phyloP scores from a whole-genome alignment of 2,113 vertebrate species.

The Muntiacus muntjak region DNA sequence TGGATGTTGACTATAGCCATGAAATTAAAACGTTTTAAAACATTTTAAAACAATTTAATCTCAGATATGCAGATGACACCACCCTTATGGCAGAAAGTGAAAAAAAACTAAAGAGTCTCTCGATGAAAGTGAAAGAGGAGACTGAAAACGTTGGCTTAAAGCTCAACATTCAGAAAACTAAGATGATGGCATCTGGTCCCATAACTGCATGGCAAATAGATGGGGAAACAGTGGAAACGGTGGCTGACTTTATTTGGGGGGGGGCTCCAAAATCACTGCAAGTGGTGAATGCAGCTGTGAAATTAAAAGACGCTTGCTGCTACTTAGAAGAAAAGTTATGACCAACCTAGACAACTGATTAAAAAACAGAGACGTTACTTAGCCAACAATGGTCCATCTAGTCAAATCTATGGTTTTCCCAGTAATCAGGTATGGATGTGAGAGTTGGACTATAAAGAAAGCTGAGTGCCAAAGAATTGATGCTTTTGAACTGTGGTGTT shows the following conservation, averaged over 20 bases:
- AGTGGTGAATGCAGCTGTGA: background rate
- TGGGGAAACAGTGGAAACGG: background rate
- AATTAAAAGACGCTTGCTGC: background rate
- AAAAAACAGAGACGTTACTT: background rate
- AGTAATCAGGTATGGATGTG: background rate
- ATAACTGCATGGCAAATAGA: background rate
- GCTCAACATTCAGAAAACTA: background rate
- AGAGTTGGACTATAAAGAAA: background rate
- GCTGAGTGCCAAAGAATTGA: background rate
- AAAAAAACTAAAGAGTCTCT: background rate
- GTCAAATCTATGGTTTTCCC: background rate
- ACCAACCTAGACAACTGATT: background rate
- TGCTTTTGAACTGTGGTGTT: background rate
- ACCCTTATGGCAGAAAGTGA: background rate
- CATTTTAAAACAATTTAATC: no score
- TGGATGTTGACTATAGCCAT: no score
- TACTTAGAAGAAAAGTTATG: background rate
- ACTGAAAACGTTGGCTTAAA: background rate
- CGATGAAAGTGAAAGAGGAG: background rate
- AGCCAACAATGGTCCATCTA: background rate
- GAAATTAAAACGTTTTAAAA: no score
- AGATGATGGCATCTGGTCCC: background rate
- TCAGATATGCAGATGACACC: background rate
- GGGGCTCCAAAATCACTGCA: background rate
- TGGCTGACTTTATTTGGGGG: background rate